A percentile compares a stretch with the other conserved stretches of the same genome.
Conservation (phyloP, 1,140 invertebrate species). For the Drosophila parabipectinata region DNA sequence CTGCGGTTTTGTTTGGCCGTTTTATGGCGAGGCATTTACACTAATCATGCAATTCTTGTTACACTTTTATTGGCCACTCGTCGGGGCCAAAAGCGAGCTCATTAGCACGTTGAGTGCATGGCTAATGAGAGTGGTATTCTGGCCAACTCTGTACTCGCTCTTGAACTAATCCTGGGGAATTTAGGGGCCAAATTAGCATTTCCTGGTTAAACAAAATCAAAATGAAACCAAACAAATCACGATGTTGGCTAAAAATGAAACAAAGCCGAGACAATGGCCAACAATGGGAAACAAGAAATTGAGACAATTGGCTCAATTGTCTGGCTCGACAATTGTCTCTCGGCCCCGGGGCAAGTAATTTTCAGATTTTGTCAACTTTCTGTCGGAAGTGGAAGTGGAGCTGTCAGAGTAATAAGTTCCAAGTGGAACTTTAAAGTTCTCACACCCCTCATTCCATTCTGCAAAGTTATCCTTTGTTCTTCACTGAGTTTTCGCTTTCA, state of each 20-base stretch:
- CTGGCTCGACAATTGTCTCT: slow-evolving; percentile 37
- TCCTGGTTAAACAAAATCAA: slow-evolving; percentile 30
- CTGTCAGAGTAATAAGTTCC: slow-evolving; percentile 24
- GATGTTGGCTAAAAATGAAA: slow-evolving; percentile 28
- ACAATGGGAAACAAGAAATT: slow-evolving; percentile 53
- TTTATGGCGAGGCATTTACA: slow-evolving; percentile 67
- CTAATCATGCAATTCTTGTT: slow-evolving; percentile 73
- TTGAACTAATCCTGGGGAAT: slow-evolving; percentile 36
- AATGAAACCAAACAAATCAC: slow-evolving; percentile 16
- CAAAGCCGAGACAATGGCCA: slow-evolving; percentile 44
- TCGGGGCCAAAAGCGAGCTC: slow-evolving; percentile 36
- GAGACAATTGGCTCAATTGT: slow-evolving; percentile 69
- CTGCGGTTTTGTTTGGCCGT: slow-evolving; percentile 32
- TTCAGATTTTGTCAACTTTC: slow-evolving; percentile 55
- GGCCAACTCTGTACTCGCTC: slow-evolving; percentile 24
- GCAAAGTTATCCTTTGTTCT: slow-evolving; percentile 32
- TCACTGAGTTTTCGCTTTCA: slow-evolving; percentile 44
- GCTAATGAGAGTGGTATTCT: slow-evolving; percentile 53
- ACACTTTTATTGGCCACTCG: slow-evolving; percentile 53
- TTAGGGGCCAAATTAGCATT: slow-evolving; percentile 61
- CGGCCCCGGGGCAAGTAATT: slow-evolving; percentile 50
- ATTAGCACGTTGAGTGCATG: slow-evolving; percentile 71
- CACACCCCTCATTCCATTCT: background rate
- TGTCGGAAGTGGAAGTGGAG: slow-evolving; percentile 17
- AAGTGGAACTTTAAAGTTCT: slow-evolving; percentile 30